Evolutionary conservation across 30 jellyfish, hydroid and myxozoan genomes (phyloP), one percentile per base, ranked within the genome.

Genomic region (Cassiopea andromeda): DNA sequence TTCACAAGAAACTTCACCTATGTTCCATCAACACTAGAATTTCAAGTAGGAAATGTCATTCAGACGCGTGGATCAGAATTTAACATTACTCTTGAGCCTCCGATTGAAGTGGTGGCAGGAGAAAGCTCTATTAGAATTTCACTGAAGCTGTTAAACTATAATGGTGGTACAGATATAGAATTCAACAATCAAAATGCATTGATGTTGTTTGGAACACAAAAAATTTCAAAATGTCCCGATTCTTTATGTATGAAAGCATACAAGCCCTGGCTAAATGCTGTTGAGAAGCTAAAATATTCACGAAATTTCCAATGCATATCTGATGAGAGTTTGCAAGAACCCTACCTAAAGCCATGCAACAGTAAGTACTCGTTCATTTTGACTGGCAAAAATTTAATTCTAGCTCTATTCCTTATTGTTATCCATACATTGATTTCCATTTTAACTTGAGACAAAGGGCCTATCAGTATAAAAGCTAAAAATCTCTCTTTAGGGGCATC

Each of bases 301-400:
- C 57, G 16, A 46, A 87, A 77, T 17, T 68, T 57, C 46, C 72
- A 46, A 46, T 87, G 94, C 73, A 67, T 87, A 45, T 45, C 66
- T 47, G 94, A 87, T 19, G 76, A 60, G 19, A 2, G 19, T 48
- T 46, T 87, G 61, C 94, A 75, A 66, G 94, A 87, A 50, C 48
- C 17, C 49, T 87, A 87, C 84, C 78, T 87, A n/a, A 60, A 87
- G 89, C 94, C 89, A 12, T 87, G 94, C 85, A 48, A 75, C 58
- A 59, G 94, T 87, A 76, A 66, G 94, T 87, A 46, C 13, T 0
- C 38, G 38, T 7, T 16, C 68, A 58, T 58, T 58, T 4, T 60
- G 19, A 19, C 75, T 9, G 17, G 17, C 1, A 1, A 54, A 0
- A 54, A 3, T 0, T 54, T 6, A 54, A 54, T 54, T 54, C 12